These are phyloP conservation scores for Lasioglossum malachurum DNA, from an alignment of 2,888 invertebrate species.

Conservation along the genomic window DNA sequence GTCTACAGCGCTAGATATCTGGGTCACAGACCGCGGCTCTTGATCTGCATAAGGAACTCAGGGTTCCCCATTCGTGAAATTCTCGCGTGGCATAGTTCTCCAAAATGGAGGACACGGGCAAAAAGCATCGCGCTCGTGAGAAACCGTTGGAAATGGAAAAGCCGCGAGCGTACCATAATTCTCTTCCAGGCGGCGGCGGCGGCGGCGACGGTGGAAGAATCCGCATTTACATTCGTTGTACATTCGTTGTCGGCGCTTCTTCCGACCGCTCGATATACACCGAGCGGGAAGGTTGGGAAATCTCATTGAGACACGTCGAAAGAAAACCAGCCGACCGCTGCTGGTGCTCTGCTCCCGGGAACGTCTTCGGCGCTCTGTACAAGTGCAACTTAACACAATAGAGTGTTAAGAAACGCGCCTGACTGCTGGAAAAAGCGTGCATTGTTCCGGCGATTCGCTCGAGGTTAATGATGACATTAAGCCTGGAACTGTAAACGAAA, in stretches of 20 bases:
- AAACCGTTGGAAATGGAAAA: conserved; percentile 33
- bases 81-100: conserved; percentile 8
- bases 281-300: conserved; percentile 46
- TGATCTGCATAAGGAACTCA: neutral
- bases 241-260: conserved; percentile 39
- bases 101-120: neutral
- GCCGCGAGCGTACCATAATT: conserved; percentile 8
- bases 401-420: conserved; percentile 57
- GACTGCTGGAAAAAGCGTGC: conserved; percentile 12
- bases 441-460: conserved; percentile 43
- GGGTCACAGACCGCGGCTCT: neutral
- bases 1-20: neutral
- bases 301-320: conserved; percentile 31
- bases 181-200: conserved; percentile 14
- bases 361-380: conserved; percentile 21
- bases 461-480: conserved; percentile 59
- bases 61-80: conserved; percentile 13
- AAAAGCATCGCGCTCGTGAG: conserved; percentile 27
- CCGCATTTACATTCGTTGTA: conserved; percentile 32
- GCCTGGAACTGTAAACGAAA: conserved; percentile 29
- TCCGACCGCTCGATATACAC: conserved; percentile 26
- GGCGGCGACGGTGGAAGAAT: conserved; percentile 1
- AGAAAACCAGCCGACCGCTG: conserved; percentile 33
- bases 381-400: conserved; percentile 41
- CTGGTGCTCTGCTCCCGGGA: conserved; percentile 5